Conservation (phyloP, 2,797 vertebrate species). For the Arctocebus calabarensis region DNA sequence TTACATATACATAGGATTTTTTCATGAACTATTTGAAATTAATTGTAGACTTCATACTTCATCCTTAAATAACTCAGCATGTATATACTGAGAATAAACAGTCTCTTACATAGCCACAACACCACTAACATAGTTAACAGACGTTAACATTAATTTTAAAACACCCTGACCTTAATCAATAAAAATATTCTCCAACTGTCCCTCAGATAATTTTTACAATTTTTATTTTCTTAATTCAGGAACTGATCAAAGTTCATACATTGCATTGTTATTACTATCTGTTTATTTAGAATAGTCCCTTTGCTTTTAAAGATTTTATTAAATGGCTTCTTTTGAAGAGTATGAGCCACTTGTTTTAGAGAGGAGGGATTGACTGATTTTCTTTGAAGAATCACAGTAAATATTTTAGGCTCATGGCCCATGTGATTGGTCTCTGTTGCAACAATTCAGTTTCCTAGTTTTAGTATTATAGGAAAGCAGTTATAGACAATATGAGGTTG, state of each 20-base stretch:
- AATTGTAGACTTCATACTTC: not conserved
- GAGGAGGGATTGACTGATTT: not conserved
- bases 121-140: not conserved
- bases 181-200: not conserved
- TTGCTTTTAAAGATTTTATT: slow-evolving; percentile 33
- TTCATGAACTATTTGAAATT: slow-evolving; percentile 10
- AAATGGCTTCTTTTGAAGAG: not conserved
- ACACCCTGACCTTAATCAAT: not conserved
- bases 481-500: not conserved
- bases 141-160: slow-evolving; percentile 3
- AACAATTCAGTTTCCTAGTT: not conserved
- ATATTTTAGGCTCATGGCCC: not conserved
- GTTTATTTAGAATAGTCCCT: not conserved
- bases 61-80: not conserved
- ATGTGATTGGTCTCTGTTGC: not conserved
- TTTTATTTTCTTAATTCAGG: not conserved
- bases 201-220: not conserved
- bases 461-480: slow-evolving; percentile 24
- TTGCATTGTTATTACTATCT: slow-evolving; percentile 4
- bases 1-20: not conserved
- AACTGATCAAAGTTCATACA: not conserved
- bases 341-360: not conserved
- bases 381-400: slow-evolving; percentile 14
- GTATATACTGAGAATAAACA: not conserved
- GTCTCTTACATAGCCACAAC: not conserved